phyloP scores from a whole-genome alignment of 2,888 invertebrate species.

The Antitype chi region DNA sequence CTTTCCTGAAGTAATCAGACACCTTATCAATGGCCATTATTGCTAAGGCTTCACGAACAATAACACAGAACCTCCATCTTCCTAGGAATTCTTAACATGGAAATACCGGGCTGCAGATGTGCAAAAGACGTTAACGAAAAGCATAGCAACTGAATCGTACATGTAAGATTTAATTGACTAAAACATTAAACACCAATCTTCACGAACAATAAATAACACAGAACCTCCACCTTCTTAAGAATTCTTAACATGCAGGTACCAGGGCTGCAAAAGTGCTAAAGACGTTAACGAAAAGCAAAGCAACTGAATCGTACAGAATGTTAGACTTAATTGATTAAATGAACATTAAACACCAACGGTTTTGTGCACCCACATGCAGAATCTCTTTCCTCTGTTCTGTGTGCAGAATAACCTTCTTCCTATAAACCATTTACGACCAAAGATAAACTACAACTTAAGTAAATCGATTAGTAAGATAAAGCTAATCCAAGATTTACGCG shows the following conservation, averaged over 20 bases:
- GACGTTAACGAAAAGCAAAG: background rate
- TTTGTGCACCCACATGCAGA: slow-evolving; percentile 17
- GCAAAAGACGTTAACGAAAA: background rate
- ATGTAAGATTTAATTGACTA: slow-evolving; percentile 19
- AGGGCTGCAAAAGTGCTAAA: slow-evolving; percentile 2
- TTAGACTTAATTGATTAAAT: slow-evolving; percentile 19
- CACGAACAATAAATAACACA: slow-evolving; percentile 23
- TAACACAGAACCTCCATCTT: slow-evolving; percentile 11
- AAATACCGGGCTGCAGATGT: background rate
- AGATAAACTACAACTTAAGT: slow-evolving; percentile 19
- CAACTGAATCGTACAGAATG: background rate
- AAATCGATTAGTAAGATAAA: slow-evolving; percentile 33
- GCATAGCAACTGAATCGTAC: background rate
- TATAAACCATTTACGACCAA: slow-evolving; percentile 34
- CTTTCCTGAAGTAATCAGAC: slow-evolving; percentile 47
- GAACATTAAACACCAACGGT: slow-evolving; percentile 18
- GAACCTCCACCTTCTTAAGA: slow-evolving; percentile 2
- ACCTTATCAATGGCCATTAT: slow-evolving; percentile 37
- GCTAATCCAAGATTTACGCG: slow-evolving; percentile 35
- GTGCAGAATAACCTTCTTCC: slow-evolving; percentile 29
- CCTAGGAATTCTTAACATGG: slow-evolving; percentile 1
- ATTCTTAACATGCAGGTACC: slow-evolving; percentile 1
- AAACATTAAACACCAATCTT: slow-evolving; percentile 12
- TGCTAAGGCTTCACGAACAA: slow-evolving; percentile 14
- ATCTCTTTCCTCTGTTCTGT: no score